Conservation (phyloP, 2,797 vertebrate species). For the Buphagus erythrorhynchus region DNA sequence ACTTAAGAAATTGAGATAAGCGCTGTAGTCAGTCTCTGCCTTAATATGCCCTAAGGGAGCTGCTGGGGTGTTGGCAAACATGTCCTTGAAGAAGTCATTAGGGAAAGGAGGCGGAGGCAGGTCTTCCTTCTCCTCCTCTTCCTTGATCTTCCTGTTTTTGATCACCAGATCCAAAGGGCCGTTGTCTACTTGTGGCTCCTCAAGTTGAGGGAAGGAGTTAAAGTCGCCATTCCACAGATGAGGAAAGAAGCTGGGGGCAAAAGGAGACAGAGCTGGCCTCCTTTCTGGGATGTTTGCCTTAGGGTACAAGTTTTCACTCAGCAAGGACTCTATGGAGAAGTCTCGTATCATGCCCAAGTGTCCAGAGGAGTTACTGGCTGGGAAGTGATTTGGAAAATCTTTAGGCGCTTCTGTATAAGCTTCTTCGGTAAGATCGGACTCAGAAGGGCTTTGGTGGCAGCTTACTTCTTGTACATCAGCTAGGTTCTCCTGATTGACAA, state of each 20-base stretch:
- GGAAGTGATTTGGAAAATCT: slow-evolving; percentile 75
- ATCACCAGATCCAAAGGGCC: slow-evolving; percentile 91
- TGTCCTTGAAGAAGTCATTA: slow-evolving; percentile 91
- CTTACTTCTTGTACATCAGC: slow-evolving; percentile 81
- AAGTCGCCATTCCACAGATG: slow-evolving; percentile 91
- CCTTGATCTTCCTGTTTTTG: slow-evolving; percentile 94
- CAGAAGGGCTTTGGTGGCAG: slow-evolving; percentile 88
- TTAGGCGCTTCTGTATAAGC: slow-evolving; percentile 77
- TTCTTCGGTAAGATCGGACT: slow-evolving; percentile 76
- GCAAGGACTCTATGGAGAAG: slow-evolving; percentile 94
- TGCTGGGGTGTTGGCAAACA: slow-evolving; percentile 83
- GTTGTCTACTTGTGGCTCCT: slow-evolving; percentile 82
- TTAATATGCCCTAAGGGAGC: slow-evolving; percentile 88
- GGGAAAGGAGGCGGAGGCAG: slow-evolving; percentile 84
- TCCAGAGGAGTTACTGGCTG: slow-evolving; percentile 66
- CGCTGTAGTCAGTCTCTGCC: slow-evolving; percentile 90
- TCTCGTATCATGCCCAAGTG: slow-evolving; percentile 87
- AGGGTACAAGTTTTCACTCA: slow-evolving; percentile 94
- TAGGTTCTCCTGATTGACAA: slow-evolving; percentile 81
- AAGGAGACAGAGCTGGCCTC: slow-evolving; percentile 86
- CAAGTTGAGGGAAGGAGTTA: slow-evolving; percentile 85
- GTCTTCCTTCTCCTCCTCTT: slow-evolving; percentile 92
- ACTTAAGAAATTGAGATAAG: slow-evolving; percentile 94
- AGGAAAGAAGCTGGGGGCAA: slow-evolving; percentile 91
- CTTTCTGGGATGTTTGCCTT: slow-evolving; percentile 87